Conservation (phyloP, 1,140 invertebrate genomes). For the Metaphire vulgaris region DNA sequence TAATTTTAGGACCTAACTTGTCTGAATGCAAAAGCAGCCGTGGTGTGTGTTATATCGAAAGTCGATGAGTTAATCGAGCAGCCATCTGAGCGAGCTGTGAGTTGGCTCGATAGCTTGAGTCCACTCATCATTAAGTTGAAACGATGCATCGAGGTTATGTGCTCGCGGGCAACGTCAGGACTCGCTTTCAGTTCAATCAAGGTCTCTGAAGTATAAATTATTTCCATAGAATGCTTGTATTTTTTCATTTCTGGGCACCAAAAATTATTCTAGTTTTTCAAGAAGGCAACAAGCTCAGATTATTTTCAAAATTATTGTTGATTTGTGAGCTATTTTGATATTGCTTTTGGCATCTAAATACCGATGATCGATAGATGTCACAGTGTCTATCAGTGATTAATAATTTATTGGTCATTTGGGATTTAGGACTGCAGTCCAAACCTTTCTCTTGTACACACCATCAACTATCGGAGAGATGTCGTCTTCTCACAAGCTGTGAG, state of each 20-base stretch:
- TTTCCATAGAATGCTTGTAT: neutral
- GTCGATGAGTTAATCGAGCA: conserved; percentile 39
- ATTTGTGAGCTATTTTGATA: too few relatives aligned
- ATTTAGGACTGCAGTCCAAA: conserved; percentile 42
- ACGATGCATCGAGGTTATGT: conserved; percentile 41
- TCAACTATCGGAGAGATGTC: conserved; percentile 65
- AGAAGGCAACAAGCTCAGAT: too few relatives aligned
- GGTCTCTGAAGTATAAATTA: neutral
- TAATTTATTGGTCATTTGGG: conserved; percentile 16
- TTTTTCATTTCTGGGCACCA: neutral
- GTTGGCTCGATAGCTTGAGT: conserved; percentile 43
- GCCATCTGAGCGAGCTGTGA: neutral
- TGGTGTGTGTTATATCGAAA: conserved; percentile 64
- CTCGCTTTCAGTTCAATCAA: conserved; percentile 53
- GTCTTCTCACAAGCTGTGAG: conserved; percentile 86
- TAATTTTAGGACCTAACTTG: conserved; percentile 67
- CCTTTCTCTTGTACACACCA: conserved; percentile 39
- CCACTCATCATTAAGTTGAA: conserved; percentile 43
- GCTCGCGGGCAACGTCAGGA: conserved; percentile 62
- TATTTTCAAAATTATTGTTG: too few relatives aligned
- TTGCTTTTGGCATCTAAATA: too few relatives aligned
- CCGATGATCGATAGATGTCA: too few relatives aligned
- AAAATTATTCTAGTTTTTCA: too few relatives aligned
- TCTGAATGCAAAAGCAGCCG: conserved; percentile 79
- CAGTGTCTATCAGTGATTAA: too few relatives aligned